Conservation (phyloP, 2,797 vertebrate species). For the Erpetoichthys calabaricus region DNA sequence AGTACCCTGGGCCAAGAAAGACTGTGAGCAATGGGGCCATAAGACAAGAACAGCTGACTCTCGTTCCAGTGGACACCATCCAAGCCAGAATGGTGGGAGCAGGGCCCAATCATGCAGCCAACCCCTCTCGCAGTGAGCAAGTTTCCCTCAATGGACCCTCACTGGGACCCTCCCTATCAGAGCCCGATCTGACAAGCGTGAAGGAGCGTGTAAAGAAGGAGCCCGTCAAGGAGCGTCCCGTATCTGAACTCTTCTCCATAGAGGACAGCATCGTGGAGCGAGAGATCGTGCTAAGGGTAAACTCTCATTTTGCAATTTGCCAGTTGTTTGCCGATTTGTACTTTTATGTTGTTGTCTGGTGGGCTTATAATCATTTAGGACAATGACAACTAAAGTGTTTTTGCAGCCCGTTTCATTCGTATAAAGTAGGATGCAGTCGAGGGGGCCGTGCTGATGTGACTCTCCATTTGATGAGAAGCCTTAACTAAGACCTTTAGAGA, state of each 20-base stretch:
- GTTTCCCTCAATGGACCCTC: conserved; percentile 57
- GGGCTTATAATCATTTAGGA: too few relatives aligned
- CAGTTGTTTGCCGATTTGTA: too few relatives aligned
- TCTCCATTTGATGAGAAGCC: too few relatives aligned
- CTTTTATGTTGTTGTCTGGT: too few relatives aligned
- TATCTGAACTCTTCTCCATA: conserved; percentile 91
- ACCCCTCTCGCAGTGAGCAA: conserved; percentile 63
- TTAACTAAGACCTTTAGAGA: too few relatives aligned
- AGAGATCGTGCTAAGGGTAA: conserved; percentile 86
- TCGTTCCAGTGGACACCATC: conserved; percentile 39
- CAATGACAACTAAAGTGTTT: too few relatives aligned
- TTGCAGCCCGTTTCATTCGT: too few relatives aligned
- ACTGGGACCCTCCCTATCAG: conserved; percentile 83
- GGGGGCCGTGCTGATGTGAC: too few relatives aligned
- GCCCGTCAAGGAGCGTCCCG: conserved; percentile 84
- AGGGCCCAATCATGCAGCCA: conserved; percentile 49
- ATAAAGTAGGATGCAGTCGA: too few relatives aligned
- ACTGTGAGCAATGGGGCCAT: conserved; percentile 58
- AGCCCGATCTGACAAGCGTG: conserved; percentile 87
- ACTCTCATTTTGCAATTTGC: conserved; percentile 12
- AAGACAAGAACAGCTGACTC: conserved; percentile 44
- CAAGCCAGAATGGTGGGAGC: conserved; percentile 43
- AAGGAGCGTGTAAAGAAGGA: conserved; percentile 90
- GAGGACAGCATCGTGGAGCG: conserved; percentile 94
- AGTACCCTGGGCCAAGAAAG: conserved; percentile 80